Percentiles rank a stretch among this genome's conserved stretches.
Conservation (phyloP, 2,888 invertebrate genomes). For the Sepiola atlantica region DNA sequence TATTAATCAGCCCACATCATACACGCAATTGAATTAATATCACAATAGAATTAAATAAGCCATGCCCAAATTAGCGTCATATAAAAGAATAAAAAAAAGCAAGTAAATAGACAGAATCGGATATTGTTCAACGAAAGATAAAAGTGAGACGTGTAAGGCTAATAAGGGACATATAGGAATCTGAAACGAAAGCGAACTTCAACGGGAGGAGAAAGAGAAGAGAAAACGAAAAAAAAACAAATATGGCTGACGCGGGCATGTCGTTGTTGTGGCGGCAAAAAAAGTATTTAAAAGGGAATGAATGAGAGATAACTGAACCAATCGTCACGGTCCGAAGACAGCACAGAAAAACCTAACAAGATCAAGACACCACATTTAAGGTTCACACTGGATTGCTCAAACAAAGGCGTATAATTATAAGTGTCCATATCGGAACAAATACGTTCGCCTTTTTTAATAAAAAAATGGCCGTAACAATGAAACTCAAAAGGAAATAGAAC, state of each 20-base stretch:
- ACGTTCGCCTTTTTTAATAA: not conserved
- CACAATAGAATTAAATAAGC: not conserved
- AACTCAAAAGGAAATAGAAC: not conserved
- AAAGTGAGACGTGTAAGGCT: not conserved
- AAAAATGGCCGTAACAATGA: not conserved
- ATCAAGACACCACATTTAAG: slow-evolving; percentile 6
- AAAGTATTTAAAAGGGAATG: not conserved
- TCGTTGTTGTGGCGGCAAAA: not conserved
- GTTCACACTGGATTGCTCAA: slow-evolving; percentile 6
- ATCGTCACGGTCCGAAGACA: not conserved
- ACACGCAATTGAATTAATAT: not conserved
- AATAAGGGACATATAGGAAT: not conserved
- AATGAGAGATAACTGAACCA: not conserved
- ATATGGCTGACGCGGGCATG: not conserved
- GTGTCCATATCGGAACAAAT: not conserved
- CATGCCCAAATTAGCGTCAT: not conserved
- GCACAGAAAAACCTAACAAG: not conserved
- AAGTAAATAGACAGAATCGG: not conserved
- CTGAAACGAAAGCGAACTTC: not conserved
- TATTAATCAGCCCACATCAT: not conserved
- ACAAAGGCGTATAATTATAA: not conserved
- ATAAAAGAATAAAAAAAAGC: not conserved
- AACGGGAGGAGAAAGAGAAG: not conserved
- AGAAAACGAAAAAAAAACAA: no score
- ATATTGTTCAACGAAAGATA: not conserved